Conservation (phyloP, 2,888 invertebrate genomes). For the Volucella bombylans region DNA sequence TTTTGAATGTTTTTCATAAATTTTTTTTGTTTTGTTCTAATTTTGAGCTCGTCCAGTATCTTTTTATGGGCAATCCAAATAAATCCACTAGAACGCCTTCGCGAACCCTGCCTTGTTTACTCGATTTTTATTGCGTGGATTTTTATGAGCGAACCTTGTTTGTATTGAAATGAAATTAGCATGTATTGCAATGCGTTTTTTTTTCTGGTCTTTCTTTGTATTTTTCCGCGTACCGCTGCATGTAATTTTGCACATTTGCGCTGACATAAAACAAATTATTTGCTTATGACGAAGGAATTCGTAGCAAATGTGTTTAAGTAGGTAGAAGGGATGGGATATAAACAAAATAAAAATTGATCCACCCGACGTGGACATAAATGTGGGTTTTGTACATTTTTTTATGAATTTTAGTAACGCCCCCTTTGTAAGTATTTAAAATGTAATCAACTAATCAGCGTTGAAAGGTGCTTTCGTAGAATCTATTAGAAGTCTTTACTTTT, state of each 20-base stretch:
- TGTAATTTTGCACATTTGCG: neutral
- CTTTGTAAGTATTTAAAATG: too few relatives aligned
- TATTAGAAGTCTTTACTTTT: too few relatives aligned
- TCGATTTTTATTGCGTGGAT: constrained; percentile 60
- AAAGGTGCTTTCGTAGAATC: too few relatives aligned
- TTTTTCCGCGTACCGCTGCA: constrained; percentile 35
- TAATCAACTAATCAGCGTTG: too few relatives aligned
- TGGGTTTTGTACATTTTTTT: neutral
- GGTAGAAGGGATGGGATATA: neutral
- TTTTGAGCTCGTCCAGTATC: constrained; percentile 8
- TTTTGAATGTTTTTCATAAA: constrained; percentile 35
- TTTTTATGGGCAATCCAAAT: constrained; percentile 61
- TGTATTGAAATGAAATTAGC: constrained; percentile 13
- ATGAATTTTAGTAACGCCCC: neutral
- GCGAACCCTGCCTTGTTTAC: constrained; percentile 47
- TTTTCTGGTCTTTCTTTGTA: neutral
- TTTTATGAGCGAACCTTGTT: constrained; percentile 47
- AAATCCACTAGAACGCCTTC: constrained; percentile 39
- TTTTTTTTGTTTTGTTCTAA: constrained; percentile 54
- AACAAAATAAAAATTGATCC: constrained; percentile 14
- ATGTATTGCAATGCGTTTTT: constrained; percentile 4
- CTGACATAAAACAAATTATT: constrained; percentile 48
- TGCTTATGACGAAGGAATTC: constrained; percentile 41
- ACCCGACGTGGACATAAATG: neutral
- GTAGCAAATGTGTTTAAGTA: constrained; percentile 6